A percentile compares a stretch with the other conserved stretches of the same genome.
These are phyloP conservation scores for Antheraea assamensis DNA, from an alignment of 2,888 invertebrate genomes.

Conservation along the genomic window DNA sequence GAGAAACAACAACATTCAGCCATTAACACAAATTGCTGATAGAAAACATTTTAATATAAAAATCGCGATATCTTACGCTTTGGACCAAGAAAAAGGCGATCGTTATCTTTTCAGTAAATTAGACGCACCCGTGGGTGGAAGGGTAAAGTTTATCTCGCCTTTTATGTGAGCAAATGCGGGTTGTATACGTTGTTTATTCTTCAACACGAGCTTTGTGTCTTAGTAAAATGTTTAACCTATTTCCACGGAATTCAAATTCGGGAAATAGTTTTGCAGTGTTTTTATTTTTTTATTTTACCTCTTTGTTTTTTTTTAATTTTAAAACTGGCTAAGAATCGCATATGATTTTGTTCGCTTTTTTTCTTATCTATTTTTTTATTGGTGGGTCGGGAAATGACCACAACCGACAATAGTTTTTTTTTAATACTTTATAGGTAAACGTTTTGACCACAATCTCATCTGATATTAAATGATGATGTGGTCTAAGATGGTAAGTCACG, in stretches of 20 bases:
- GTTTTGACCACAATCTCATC: too few species aligned
- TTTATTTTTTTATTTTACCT: not conserved
- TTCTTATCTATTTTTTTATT: too few species aligned
- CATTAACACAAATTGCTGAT: too few species aligned
- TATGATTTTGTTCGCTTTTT: too few species aligned
- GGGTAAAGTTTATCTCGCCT: slow-evolving; percentile 60
- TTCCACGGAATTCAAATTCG: slow-evolving; percentile 3
- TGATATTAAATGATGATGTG: too few species aligned
- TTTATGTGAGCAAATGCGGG: slow-evolving; percentile 63
- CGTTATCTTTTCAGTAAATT: slow-evolving; percentile 66
- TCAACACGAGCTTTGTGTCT: slow-evolving; percentile 28
- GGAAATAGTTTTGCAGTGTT: not conserved
- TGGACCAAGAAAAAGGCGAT: slow-evolving; percentile 47
- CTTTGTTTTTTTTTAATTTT: not conserved
- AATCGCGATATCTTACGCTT: slow-evolving; percentile 23
- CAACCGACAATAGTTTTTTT: too few species aligned
- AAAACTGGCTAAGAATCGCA: too few species aligned
- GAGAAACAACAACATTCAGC: too few species aligned
- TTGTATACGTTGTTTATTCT: slow-evolving; percentile 48
- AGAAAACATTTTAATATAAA: not conserved
- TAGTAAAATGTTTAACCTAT: slow-evolving; percentile 19
- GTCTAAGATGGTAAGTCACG: too few species aligned
- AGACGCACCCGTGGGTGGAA: slow-evolving; percentile 52
- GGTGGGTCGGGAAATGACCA: too few species aligned
- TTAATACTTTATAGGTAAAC: too few species aligned